These are phyloP conservation scores for Xestia ashworthii DNA, from an alignment of 2,888 invertebrate genomes.

Conservation along the genomic window DNA sequence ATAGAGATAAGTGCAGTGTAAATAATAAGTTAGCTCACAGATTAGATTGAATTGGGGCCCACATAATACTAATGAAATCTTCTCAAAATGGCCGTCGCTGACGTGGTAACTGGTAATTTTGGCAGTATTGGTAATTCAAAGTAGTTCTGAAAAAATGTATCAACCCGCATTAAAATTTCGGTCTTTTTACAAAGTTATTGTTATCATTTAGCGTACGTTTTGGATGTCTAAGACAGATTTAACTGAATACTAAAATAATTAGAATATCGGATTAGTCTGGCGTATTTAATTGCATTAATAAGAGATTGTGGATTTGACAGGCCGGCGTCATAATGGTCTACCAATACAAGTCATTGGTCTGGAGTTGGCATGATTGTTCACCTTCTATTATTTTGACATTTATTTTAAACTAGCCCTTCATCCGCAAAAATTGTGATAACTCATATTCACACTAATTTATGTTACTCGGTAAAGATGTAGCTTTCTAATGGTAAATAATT, in stretches of 20 bases:
- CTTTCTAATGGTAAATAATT: no score
- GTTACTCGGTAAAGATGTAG: no score
- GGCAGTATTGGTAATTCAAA: background rate
- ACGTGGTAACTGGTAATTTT: background rate
- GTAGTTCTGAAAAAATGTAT: background rate
- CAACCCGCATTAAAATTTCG: background rate
- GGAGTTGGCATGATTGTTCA: background rate
- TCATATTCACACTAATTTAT: no score
- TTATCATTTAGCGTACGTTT: background rate
- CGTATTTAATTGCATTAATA: background rate
- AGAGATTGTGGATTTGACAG: background rate
- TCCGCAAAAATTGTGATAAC: no score
- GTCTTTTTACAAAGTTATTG: background rate
- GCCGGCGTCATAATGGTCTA: background rate
- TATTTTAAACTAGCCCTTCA: background rate
- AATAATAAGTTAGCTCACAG: background rate
- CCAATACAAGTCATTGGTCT: background rate
- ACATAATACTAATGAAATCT: background rate
- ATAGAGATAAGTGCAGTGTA: background rate
- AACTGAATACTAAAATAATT: background rate
- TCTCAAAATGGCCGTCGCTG: background rate
- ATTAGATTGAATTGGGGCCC: background rate
- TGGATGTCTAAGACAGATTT: background rate
- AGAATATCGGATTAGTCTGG: background rate
- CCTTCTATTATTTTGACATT: background rate